A percentile compares a stretch with the other conserved stretches of the same genome.
These are phyloP conservation scores for Lymantria dispar DNA, from an alignment of 2,888 invertebrate species.

Conservation along the genomic window DNA sequence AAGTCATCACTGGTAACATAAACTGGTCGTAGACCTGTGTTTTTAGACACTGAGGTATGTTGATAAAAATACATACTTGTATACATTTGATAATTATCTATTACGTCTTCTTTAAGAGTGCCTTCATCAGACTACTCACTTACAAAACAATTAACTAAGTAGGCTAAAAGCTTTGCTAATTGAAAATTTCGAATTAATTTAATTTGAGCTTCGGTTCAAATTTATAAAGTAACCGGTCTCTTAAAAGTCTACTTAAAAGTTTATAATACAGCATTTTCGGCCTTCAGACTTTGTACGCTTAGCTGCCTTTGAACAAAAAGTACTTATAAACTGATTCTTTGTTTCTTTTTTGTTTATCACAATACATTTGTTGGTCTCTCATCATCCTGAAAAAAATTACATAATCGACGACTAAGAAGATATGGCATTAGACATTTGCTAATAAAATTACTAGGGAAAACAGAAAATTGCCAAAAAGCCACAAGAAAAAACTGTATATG, in stretches of 20 bases:
- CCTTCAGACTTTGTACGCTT: slow-evolving; percentile 1
- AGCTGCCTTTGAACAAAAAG: not conserved
- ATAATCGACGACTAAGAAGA: too few relatives aligned
- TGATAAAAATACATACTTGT: slow-evolving; percentile 2
- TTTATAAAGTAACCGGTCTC: slow-evolving; percentile 19
- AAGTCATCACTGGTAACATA: too few relatives aligned
- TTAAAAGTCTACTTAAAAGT: slow-evolving; percentile 19
- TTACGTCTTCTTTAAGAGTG: slow-evolving; percentile 6
- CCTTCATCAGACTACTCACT: slow-evolving; percentile 14
- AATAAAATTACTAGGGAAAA: too few relatives aligned
- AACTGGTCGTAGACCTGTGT: too few relatives aligned
- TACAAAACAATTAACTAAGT: slow-evolving; percentile 34
- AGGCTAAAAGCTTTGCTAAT: slow-evolving; percentile 33
- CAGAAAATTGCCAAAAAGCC: too few relatives aligned
- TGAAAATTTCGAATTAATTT: slow-evolving; percentile 30
- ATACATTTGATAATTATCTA: slow-evolving; percentile 9
- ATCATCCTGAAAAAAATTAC: too few relatives aligned
- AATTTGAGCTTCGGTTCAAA: slow-evolving; percentile 19
- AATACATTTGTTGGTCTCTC: not conserved
- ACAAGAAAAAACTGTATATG: too few relatives aligned
- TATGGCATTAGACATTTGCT: too few relatives aligned
- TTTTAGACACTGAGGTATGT: too few relatives aligned
- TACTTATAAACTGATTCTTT: not conserved
- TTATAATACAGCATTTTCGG: slow-evolving; percentile 10
- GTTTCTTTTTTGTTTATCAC: not conserved